Conservation (phyloP, 1,140 invertebrate genomes). For the Drosophila bifasciata region DNA sequence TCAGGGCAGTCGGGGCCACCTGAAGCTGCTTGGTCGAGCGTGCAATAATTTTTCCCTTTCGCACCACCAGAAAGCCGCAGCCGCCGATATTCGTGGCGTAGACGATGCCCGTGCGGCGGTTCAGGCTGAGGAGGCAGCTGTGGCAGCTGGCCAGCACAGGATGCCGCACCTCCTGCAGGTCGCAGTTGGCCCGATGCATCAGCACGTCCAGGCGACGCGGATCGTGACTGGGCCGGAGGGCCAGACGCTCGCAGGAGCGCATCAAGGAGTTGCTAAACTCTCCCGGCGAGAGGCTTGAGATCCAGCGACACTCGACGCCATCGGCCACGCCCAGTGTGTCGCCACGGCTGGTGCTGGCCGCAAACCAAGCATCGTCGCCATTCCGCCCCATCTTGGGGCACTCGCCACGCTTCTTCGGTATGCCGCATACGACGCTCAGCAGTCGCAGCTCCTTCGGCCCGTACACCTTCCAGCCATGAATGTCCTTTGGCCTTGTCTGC, state of each 20-base stretch:
- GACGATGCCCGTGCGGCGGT: constrained; percentile 92
- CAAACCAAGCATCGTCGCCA: constrained; percentile 70
- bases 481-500: too few relatives aligned
- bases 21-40: constrained; percentile 97
- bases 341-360: background rate
- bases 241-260: constrained; percentile 48
- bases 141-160: constrained; percentile 55
- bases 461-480: too few relatives aligned
- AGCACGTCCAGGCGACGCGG: constrained; percentile 22
- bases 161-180: constrained; percentile 84
- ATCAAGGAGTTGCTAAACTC: constrained; percentile 54
- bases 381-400: constrained; percentile 40
- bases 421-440: constrained; percentile 53
- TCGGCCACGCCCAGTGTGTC: constrained; percentile 62
- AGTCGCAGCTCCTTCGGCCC: constrained; percentile 10
- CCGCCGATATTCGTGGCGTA: constrained; percentile 98
- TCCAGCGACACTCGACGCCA: constrained; percentile 59
- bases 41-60: constrained; percentile 93
- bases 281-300: constrained; percentile 58
- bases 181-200: constrained; percentile 83
- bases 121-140: constrained; percentile 90
- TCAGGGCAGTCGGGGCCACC: constrained; percentile 93
- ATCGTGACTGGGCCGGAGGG: constrained; percentile 17
- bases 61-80: constrained; percentile 96
- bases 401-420: constrained; percentile 42